phyloP scores from a whole-genome alignment of 2,113 vertebrate genomes.

The Heterochromis multidens region DNA sequence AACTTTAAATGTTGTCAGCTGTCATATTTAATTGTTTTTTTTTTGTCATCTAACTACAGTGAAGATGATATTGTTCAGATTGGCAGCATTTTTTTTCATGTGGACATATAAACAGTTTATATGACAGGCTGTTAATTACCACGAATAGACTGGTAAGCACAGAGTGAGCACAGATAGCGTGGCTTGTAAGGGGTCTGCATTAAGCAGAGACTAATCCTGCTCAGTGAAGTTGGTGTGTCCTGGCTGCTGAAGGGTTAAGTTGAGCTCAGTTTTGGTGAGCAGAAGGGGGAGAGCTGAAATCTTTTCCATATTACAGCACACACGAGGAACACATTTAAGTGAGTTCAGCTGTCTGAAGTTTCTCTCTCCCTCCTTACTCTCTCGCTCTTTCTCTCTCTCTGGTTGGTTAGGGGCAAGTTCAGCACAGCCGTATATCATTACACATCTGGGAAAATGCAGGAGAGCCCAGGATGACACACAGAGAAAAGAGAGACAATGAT shows the following conservation, averaged over 20 bases:
- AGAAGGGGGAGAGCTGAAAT: constrained; percentile 57
- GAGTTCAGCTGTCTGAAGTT: constrained; percentile 76
- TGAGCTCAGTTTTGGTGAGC: constrained; percentile 47
- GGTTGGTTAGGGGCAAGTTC: constrained; percentile 49
- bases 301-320: constrained; percentile 79
- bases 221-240: background rate
- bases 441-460: constrained; percentile 75
- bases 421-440: constrained; percentile 69
- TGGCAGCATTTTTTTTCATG: background rate
- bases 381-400: constrained; percentile 33
- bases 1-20: no score
- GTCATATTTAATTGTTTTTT: no score
- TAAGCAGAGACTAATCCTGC: background rate
- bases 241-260: constrained; percentile 67
- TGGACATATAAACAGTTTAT: background rate
- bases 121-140: background rate
- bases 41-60: no score
- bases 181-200: background rate
- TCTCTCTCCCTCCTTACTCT: constrained; percentile 32
- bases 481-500: constrained; percentile 17
- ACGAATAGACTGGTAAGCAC: background rate
- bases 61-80: background rate
- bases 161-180: background rate
- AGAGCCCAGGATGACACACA: constrained; percentile 36
- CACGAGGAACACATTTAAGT: constrained; percentile 77